Evolutionary conservation across 2,113 vertebrate species (phyloP).

Genomic region (Micronisus gabar): DNA sequence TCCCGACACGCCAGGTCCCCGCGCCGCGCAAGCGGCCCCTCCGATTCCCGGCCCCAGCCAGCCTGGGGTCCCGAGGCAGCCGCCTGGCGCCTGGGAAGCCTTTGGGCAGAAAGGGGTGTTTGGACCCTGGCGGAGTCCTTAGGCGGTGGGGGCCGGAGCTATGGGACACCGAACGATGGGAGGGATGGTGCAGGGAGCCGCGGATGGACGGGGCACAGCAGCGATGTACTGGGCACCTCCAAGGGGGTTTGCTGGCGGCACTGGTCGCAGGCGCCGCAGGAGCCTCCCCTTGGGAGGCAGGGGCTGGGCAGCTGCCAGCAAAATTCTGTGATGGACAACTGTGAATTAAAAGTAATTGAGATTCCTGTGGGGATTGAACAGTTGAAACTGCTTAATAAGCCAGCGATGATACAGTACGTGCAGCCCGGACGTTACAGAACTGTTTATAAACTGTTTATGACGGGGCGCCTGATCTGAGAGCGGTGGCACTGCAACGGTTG

Average conservation of each 20-base stretch:
- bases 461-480: accelerated
- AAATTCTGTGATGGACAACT: background rate
- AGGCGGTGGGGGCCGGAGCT: background rate
- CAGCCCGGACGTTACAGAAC: accelerated
- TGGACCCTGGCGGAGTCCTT: background rate
- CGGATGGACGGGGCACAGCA: accelerated
- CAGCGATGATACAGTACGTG: accelerated
- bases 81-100: background rate
- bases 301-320: background rate
- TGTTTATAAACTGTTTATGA: no score
- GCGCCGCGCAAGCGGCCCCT: accelerated
- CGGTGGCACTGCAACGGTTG: accelerated
- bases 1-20: background rate
- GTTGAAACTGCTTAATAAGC: background rate
- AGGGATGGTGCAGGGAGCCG: background rate
- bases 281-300: background rate
- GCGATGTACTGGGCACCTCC: background rate
- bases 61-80: no score
- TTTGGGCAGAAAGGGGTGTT: background rate
- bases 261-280: background rate
- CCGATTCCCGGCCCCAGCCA: accelerated
- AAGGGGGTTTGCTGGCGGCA: background rate
- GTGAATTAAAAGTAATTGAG: background rate
- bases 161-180: accelerated
- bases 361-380: background rate